Evolutionary conservation across 2,797 vertebrate genomes (phyloP).

Genomic region (Selene dorsalis): DNA sequence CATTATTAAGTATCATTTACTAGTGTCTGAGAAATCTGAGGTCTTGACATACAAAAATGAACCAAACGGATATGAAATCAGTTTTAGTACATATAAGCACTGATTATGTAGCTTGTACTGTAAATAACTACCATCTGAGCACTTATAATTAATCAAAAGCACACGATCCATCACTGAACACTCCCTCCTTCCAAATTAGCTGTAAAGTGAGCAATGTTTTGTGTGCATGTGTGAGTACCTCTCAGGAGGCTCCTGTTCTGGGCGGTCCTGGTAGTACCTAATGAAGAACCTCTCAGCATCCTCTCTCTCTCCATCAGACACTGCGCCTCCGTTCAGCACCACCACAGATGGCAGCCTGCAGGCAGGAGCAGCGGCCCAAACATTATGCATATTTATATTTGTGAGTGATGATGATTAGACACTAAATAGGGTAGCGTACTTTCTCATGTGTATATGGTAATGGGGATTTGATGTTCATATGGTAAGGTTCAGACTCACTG

Average conservation of each 20-base stretch:
- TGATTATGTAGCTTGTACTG: no score
- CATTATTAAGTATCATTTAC: no score
- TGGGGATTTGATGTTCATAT: neutral
- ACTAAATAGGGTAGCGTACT: neutral
- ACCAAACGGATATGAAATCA: no score
- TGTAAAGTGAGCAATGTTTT: neutral
- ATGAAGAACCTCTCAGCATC: slow-evolving; percentile 98
- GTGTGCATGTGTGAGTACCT: slow-evolving; percentile 81
- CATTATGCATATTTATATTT: neutral
- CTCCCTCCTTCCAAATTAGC: neutral
- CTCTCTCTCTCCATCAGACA: slow-evolving; percentile 91
- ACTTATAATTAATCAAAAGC: neutral
- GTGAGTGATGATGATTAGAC: neutral
- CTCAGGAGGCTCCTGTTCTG: slow-evolving; percentile 89
- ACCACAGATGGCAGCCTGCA: slow-evolving; percentile 91
- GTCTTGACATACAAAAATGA: no score
- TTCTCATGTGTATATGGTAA: no score
- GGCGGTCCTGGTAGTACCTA: slow-evolving; percentile 90
- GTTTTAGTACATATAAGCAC: no score
- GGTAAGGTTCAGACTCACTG: slow-evolving; percentile 73
- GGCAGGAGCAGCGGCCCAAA: neutral
- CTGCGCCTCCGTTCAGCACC: slow-evolving; percentile 92
- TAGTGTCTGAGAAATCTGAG: no score
- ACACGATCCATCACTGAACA: neutral
- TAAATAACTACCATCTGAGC: neutral